These are phyloP conservation scores for Lophotriccus pileatus DNA, from an alignment of 2,797 vertebrate genomes.

Conservation along the genomic window DNA sequence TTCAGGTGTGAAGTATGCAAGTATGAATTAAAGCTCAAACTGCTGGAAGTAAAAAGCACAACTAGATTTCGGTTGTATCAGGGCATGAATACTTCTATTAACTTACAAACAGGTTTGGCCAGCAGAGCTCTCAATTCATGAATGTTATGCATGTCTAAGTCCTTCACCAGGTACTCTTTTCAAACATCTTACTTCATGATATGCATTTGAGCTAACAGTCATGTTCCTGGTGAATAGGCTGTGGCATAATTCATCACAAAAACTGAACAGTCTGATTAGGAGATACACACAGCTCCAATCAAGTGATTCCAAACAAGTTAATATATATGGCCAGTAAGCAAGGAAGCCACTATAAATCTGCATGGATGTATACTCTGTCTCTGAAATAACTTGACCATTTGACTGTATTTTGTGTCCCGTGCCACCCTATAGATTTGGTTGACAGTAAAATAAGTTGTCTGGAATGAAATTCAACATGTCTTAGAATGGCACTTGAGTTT, in stretches of 20 bases:
- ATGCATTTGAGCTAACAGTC: neutral
- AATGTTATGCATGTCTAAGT: neutral
- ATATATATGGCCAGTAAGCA: neutral
- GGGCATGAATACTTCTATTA: neutral
- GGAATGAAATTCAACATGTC: neutral
- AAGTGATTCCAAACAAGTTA: neutral
- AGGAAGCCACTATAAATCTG: neutral
- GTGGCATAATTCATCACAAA: neutral
- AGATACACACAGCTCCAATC: neutral
- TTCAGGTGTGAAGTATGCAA: neutral
- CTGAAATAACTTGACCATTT: neutral
- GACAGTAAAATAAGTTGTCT: neutral
- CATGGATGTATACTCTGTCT: neutral
- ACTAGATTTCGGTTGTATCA: neutral
- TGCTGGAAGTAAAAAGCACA: neutral
- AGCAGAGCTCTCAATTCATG: neutral
- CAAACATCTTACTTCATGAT: neutral
- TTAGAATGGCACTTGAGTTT: neutral
- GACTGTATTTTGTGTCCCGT: neutral
- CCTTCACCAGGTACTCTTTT: neutral
- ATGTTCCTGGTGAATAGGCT: neutral
- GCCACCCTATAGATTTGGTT: neutral
- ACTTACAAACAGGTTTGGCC: neutral
- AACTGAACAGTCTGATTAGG: neutral
- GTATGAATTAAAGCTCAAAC: neutral